phyloP scores from a whole-genome alignment of 2,888 invertebrate species.

The Barypeithes pellucidus region DNA sequence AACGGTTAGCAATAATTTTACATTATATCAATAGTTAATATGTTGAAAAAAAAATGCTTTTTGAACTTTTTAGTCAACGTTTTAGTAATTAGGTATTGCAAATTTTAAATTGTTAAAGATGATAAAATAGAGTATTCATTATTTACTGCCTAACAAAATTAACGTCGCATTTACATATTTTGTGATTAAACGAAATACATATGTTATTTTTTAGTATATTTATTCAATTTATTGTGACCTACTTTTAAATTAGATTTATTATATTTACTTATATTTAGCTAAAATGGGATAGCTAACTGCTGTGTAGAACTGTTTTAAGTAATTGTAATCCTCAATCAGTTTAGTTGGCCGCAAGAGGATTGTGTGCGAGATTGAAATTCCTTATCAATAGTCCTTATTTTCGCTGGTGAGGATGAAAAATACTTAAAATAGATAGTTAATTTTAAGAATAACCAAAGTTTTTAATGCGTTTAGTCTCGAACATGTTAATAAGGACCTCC shows the following conservation, averaged over 20 bases:
- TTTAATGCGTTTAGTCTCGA: too few species aligned
- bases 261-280: constrained; percentile 2
- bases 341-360: too few species aligned
- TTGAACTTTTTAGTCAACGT: background rate
- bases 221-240: constrained; percentile 11
- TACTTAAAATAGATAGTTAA: too few species aligned
- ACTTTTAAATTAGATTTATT: constrained; percentile 2
- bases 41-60: background rate
- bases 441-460: too few species aligned
- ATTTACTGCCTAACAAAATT: constrained; percentile 15
- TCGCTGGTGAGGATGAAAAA: too few species aligned
- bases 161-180: background rate
- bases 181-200: background rate
- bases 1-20: constrained; percentile 16
- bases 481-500: too few species aligned
- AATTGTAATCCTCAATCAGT: too few species aligned
- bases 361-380: too few species aligned
- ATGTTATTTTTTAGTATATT: background rate
- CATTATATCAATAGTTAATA: constrained; percentile 10
- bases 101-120: background rate
- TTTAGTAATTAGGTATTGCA: background rate
- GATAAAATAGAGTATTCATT: background rate
- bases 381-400: too few species aligned
- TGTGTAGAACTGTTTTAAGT: too few species aligned
- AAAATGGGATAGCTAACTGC: too few species aligned